These are phyloP conservation scores for Ascidia mentula DNA, from an alignment of 23 tunicate genomes.

Conservation along the genomic window DNA sequence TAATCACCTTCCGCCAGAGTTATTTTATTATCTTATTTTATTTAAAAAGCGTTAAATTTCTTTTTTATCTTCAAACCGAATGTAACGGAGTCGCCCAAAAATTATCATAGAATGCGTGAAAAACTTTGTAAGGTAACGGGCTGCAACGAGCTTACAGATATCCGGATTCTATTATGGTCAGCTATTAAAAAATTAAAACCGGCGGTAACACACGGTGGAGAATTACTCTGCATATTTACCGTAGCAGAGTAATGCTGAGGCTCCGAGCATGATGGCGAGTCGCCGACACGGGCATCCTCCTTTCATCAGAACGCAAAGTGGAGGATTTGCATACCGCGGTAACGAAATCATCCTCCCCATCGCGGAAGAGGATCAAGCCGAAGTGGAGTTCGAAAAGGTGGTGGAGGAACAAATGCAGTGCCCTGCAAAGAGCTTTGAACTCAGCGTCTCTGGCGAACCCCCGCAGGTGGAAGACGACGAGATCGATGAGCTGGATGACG, in stretches of 20 bases:
- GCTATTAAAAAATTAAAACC: too few species aligned
- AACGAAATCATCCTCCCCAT: slow-evolving; percentile 47
- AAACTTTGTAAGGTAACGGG: too few species aligned
- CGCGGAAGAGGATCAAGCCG: slow-evolving; percentile 44
- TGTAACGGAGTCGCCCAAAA: too few species aligned
- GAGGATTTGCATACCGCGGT: slow-evolving; percentile 14
- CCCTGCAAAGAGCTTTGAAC: slow-evolving; percentile 42
- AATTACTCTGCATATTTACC: too few species aligned
- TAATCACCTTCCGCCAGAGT: too few species aligned
- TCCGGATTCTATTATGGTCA: too few species aligned
- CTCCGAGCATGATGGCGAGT: neutral
- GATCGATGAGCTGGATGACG: slow-evolving; percentile 36
- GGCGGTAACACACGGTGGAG: too few species aligned
- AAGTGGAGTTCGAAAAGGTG: slow-evolving; percentile 58
- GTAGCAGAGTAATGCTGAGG: neutral
- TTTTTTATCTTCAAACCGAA: too few species aligned
- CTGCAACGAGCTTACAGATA: too few species aligned
- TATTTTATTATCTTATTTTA: too few species aligned
- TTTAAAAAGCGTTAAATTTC: too few species aligned
- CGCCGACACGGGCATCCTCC: slow-evolving; percentile 28
- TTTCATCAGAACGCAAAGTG: slow-evolving; percentile 46
- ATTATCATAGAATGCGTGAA: too few species aligned
- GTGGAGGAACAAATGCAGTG: slow-evolving; percentile 46
- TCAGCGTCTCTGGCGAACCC: neutral
- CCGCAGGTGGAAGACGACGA: slow-evolving; percentile 2